These are phyloP conservation scores for Calliphora vicina DNA, from an alignment of 1,140 invertebrate species.

Conservation along the genomic window DNA sequence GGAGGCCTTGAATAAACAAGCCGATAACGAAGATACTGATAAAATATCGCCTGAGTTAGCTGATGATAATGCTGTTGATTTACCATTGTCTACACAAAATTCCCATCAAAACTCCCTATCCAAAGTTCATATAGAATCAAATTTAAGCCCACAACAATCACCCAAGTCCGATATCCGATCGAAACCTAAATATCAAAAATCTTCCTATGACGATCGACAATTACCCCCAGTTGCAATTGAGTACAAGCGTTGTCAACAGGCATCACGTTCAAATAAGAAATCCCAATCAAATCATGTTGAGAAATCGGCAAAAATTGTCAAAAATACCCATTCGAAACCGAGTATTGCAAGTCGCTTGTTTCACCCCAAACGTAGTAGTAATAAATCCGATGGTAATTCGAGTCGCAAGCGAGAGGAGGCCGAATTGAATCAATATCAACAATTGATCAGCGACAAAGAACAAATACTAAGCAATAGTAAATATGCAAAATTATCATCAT, in stretches of 20 bases:
- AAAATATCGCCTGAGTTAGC: slow-evolving; percentile 23
- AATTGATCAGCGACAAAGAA: slow-evolving; percentile 42
- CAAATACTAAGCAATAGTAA: slow-evolving; percentile 41
- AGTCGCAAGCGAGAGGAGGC: slow-evolving; percentile 38
- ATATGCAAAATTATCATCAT: slow-evolving; percentile 42
- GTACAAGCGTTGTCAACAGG: slow-evolving; percentile 41
- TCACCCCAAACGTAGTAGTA: slow-evolving; percentile 19
- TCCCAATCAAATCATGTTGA: slow-evolving; percentile 2
- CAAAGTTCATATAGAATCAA: not conserved
- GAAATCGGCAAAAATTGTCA: slow-evolving; percentile 20
- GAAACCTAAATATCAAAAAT: slow-evolving; percentile 42
- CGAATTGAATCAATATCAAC: slow-evolving; percentile 40
- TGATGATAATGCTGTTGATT: slow-evolving; percentile 41
- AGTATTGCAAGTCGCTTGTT: slow-evolving; percentile 34
- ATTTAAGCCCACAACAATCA: not conserved
- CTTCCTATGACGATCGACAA: slow-evolving; percentile 43
- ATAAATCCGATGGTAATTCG: slow-evolving; percentile 32
- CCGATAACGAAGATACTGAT: not conserved
- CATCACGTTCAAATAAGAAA: not conserved
- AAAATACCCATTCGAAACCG: slow-evolving; percentile 35
- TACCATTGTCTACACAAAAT: not conserved
- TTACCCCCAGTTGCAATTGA: slow-evolving; percentile 43
- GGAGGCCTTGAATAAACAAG: slow-evolving; percentile 33
- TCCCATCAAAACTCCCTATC: not conserved
- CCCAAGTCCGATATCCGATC: not conserved